Evolutionary conservation across 1,140 invertebrate species (phyloP), one percentile per base, ranked within the genome.

Genomic region (Amyelois transitella): DNA sequence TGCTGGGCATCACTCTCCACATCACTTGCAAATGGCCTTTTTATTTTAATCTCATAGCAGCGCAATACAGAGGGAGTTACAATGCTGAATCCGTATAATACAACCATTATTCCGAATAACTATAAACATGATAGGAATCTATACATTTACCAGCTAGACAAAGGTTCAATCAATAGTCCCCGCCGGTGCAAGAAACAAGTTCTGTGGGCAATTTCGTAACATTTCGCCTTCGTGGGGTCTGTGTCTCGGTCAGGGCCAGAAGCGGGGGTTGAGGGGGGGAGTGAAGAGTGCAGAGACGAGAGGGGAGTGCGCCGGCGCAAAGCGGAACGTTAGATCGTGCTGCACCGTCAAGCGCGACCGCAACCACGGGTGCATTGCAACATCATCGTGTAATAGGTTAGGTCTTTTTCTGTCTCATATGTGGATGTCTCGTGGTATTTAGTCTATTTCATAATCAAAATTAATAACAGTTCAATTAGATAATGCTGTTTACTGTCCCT

Each of bases 301-400:
- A 62, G 62, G 63, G 61, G 49, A 51, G 55, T 76, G 69, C 69
- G 69, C 69, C 69, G 64, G 68, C 77, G 74, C 74, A 76, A 53
- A 83, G 78, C 81, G 83, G 81, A 86, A 86, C 83, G 81, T 66
- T 68, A 84, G 83, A 85, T 85, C 83, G 83, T 86, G 81, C 72
- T 79, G 83, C 83, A 79, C 75, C 81, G 83, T 70, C 75, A 62
- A 86, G 83, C 83, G 75, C 83, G 78, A 87, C 83, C 83, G 78
- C 45, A 77, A 79, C 69, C 64, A 48, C 45, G 45, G 14, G 6
- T 66, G 75, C 72, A 71, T 86, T 82, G 81, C 83, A 82, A 83
- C 83, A 83, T 76, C 66, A 63, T 62, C 60, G 59, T 75, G 73
- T 77, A 80, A 78, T 77, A 70, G 62, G 64, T 73, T 74, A 69